A percentile compares a stretch with the other conserved stretches of the same genome.
These are phyloP conservation scores for Drosophila longiperda DNA, from an alignment of 2,888 invertebrate genomes.

Conservation along the genomic window DNA sequence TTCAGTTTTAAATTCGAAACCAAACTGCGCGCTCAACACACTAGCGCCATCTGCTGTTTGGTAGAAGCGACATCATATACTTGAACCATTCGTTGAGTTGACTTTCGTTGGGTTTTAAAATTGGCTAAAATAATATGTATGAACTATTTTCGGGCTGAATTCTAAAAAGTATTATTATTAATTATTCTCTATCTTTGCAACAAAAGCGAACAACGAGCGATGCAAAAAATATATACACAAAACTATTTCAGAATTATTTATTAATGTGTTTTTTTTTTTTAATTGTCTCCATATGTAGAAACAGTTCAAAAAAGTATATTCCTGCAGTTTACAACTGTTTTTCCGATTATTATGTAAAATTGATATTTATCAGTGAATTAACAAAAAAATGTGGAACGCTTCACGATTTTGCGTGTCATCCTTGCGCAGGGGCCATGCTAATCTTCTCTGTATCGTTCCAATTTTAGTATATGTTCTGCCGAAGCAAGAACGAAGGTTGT, in stretches of 20 bases:
- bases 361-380: not conserved
- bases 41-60: constrained; percentile 23
- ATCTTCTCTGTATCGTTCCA: constrained; percentile 53
- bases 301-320: not conserved
- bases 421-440: constrained; percentile 52
- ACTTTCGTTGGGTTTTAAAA: not conserved
- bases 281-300: not conserved
- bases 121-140: not conserved
- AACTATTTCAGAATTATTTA: not conserved
- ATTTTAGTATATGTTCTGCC: constrained; percentile 50
- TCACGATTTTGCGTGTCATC: constrained; percentile 52
- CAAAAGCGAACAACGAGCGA: accelerated
- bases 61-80: not conserved
- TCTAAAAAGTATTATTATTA: not conserved
- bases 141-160: not conserved
- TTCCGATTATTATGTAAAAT: not conserved
- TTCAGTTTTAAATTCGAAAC: not conserved
- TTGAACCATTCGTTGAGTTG: not conserved
- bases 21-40: not conserved
- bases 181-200: not conserved
- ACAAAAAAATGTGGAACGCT: constrained; percentile 39
- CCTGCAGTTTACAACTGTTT: not conserved
- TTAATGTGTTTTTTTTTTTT: no score
- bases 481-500: constrained; percentile 19
- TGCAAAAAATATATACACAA: not conserved